Evolutionary conservation across 2,888 invertebrate species (phyloP), one percentile per base, ranked within the genome.

Genomic region (Galerucella pusilla): DNA sequence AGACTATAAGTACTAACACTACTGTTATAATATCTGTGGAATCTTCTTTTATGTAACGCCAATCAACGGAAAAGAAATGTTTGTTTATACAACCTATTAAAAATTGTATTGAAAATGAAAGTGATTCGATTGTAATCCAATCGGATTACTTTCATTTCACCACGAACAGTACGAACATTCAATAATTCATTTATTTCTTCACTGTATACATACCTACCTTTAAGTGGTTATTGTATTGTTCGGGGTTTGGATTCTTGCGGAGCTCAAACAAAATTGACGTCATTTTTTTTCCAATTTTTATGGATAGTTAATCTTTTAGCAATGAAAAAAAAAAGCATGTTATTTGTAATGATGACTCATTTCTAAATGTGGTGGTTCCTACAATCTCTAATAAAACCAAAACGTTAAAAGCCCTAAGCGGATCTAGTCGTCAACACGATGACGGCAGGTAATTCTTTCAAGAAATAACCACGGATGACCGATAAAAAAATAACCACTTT

Each of bases 391-490:
- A n/a, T n/a, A 52, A 52, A 52, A 57, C n/a, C 20, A 57, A n/a
- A 10, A 16, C 16, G 16, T 57, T 16, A 57, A 54, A 54, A 10
- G 20, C 16, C 57, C 20, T 20, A 16, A 57, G 57, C 20, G 20
- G 20, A 57, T 20, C 57, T 57, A 57, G 20, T 20, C 57, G 20
- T 16, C 57, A 57, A 20, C 9, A 16, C 10, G 16, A 57, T 57
- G 20, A 57, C 57, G 16, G 16, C 57, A 20, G 57, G 57, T 57
- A 16, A 20, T 57, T 57, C 57, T 20, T 57, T 57, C 57, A 9
- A 57, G 57, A 57, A 57, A 57, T 57, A 57, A 16, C 57, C 57
- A 57, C 57, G 57, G 16, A 57, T 57, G 57, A 57, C 57, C 57
- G 57, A 9, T 57, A 20, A 20, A 57, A 57, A 57, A 57, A 57